These are phyloP conservation scores for Callopanchax toddi DNA, from an alignment of 2,113 vertebrate genomes.

Conservation along the genomic window DNA sequence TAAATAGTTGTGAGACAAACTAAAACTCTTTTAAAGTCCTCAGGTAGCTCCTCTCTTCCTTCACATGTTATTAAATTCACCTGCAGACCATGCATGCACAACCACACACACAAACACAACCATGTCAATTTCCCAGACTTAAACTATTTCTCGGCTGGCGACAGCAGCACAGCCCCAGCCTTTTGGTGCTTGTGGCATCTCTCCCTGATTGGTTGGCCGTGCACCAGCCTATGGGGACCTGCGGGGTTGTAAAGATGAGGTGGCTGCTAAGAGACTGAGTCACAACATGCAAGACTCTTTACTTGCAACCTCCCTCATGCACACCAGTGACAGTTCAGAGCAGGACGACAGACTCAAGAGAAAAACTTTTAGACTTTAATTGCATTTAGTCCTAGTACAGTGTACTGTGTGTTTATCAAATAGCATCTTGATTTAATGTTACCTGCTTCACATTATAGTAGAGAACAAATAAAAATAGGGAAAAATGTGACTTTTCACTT, in stretches of 20 bases:
- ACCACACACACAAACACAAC: background rate
- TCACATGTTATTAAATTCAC: conserved; percentile 38
- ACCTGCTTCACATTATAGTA: background rate
- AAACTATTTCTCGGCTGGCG: conserved; percentile 34
- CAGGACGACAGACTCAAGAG: conserved; percentile 13
- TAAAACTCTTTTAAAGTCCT: no score
- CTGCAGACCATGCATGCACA: conserved; percentile 14
- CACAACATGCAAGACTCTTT: conserved; percentile 61
- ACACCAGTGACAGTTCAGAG: conserved; percentile 46
- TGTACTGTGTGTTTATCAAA: background rate
- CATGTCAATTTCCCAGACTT: conserved; percentile 21
- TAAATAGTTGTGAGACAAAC: conserved; percentile 61
- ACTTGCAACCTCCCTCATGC: conserved; percentile 30
- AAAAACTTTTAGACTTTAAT: conserved; percentile 10
- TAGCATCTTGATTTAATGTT: background rate
- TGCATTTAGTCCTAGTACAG: background rate
- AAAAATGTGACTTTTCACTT: no score
- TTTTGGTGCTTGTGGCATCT: conserved; percentile 48
- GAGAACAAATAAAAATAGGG: no score
- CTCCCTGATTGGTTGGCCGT: conserved; percentile 50
- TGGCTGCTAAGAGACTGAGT: conserved; percentile 74
- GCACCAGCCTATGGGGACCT: conserved; percentile 47
- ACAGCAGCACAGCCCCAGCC: conserved; percentile 33
- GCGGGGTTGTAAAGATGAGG: conserved; percentile 61
- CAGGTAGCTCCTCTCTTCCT: conserved; percentile 8